Evolutionary conservation across 2,888 invertebrate genomes (phyloP).

Genomic region (Hipparchia semele): DNA sequence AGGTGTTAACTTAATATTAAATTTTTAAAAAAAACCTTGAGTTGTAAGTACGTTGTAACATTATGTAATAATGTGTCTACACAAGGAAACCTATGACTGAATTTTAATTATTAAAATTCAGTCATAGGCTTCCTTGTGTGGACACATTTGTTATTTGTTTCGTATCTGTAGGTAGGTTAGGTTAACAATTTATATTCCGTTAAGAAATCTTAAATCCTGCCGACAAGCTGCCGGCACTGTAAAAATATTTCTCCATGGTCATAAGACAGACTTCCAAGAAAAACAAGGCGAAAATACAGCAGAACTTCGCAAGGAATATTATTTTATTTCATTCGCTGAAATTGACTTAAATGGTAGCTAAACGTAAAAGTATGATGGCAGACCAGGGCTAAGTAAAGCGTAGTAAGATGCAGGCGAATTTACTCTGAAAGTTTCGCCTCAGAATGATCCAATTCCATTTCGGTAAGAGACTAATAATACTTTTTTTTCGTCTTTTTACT

Average conservation of each 20-base stretch:
- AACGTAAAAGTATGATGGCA: constrained; percentile 77
- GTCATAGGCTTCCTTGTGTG: not conserved
- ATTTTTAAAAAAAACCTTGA: too few relatives aligned
- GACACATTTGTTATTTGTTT: not conserved
- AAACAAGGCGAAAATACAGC: constrained; percentile 48
- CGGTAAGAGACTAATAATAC: constrained; percentile 83
- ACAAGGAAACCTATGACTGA: too few relatives aligned
- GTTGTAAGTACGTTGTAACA: too few relatives aligned
- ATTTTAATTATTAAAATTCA: not conserved
- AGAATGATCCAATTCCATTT: constrained; percentile 83
- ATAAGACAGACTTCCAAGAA: constrained; percentile 42
- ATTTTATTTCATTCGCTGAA: constrained; percentile 62
- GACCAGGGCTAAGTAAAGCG: constrained; percentile 75
- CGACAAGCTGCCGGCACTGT: constrained; percentile 30
- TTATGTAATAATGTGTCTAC: too few relatives aligned
- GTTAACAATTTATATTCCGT: not conserved
- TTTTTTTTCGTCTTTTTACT: constrained; percentile 82
- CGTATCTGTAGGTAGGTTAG: too few relatives aligned
- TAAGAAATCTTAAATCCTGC: constrained; percentile 14
- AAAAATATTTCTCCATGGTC: constrained; percentile 42
- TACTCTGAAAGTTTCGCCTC: constrained; percentile 78
- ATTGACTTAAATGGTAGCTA: constrained; percentile 74
- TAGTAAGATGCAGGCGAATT: constrained; percentile 71
- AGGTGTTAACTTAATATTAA: constrained; percentile 2
- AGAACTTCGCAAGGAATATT: constrained; percentile 54